Evolutionary conservation across 2,113 vertebrate species (phyloP).

Genomic region (Capreolus pygargus): DNA sequence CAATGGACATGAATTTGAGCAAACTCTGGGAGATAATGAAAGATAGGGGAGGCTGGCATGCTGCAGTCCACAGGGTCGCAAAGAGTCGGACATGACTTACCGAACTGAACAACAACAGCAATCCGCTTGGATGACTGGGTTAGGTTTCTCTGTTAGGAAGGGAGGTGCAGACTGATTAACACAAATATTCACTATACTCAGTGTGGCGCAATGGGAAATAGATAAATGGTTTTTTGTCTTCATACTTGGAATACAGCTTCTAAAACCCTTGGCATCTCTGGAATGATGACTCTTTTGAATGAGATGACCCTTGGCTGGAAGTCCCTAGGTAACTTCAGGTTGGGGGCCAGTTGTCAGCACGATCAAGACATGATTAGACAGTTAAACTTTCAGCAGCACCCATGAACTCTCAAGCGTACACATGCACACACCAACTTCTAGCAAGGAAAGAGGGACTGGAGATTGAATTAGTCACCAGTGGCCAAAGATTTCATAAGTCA

Average conservation of each 20-base stretch:
- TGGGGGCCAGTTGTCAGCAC: neutral
- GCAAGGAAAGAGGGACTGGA: neutral
- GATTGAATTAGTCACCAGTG: neutral
- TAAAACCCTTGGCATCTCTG: neutral
- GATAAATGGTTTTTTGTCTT: neutral
- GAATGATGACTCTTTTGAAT: neutral
- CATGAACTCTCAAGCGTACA: neutral
- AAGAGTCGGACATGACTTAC: neutral
- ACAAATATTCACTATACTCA: too few species aligned
- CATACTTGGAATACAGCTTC: neutral
- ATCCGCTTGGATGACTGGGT: accelerated
- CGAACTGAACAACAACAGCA: neutral
- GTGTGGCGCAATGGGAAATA: neutral
- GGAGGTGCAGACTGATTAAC: neutral
- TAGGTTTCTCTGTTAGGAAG: neutral
- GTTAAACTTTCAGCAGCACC: neutral
- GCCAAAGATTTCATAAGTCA: neutral
- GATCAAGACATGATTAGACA: neutral
- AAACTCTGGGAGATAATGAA: neutral
- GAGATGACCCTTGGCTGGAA: neutral
- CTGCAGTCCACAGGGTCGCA: neutral
- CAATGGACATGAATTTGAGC: neutral
- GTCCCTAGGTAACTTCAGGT: neutral
- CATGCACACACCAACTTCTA: neutral
- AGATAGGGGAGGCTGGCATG: neutral